Evolutionary conservation across 2,797 vertebrate species (phyloP).

Genomic region (Coendou prehensilis): DNA sequence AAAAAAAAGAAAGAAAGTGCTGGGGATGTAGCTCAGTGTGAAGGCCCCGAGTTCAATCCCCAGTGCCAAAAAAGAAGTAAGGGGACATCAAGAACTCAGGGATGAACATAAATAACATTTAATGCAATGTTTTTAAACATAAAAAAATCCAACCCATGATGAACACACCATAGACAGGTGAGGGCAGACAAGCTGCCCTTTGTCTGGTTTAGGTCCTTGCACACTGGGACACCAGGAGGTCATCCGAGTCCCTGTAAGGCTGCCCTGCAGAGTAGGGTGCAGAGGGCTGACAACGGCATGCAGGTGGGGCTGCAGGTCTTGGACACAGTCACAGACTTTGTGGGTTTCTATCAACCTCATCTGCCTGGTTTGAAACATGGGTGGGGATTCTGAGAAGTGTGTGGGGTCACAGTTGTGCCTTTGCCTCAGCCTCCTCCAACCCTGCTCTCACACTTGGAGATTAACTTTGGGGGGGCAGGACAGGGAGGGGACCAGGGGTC

Average conservation of each 20-base stretch:
- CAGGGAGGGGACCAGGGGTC: too few species aligned
- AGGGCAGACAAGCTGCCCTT: background rate
- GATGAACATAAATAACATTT: background rate
- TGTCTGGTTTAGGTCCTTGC: background rate
- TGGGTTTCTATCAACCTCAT: background rate
- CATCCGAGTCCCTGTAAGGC: background rate
- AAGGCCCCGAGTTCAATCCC: background rate
- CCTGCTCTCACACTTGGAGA: background rate
- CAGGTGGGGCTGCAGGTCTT: background rate
- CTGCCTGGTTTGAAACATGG: background rate
- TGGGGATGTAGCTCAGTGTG: background rate
- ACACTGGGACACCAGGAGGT: rapidly evolving
- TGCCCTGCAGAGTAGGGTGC: background rate
- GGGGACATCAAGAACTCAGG: background rate
- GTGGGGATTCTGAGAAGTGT: too few species aligned
- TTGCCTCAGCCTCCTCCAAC: background rate
- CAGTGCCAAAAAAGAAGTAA: too few species aligned
- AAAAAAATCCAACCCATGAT: background rate
- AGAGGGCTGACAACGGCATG: rapidly evolving
- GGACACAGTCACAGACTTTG: rapidly evolving
- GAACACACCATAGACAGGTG: background rate
- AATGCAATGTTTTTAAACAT: background rate
- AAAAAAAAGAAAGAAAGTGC: background rate
- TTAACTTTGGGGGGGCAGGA: background rate
- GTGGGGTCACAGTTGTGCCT: rapidly evolving